Percentiles rank a stretch among this genome's conserved stretches.
phyloP scores from a whole-genome alignment of 2,797 vertebrate genomes.

The Tauraco hartlaubi region DNA sequence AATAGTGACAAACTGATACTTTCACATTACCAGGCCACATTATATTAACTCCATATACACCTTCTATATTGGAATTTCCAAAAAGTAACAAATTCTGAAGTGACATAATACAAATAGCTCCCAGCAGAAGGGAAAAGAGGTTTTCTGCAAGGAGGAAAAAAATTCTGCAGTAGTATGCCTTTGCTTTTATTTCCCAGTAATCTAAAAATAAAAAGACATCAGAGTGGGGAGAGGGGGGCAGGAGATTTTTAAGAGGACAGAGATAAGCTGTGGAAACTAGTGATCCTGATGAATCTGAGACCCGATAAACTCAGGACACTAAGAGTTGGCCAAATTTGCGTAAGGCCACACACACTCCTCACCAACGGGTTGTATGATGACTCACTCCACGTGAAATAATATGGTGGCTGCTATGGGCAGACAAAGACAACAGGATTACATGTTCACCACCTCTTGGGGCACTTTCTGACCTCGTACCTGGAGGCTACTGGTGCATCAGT shows the following conservation, averaged over 20 bases:
- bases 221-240: rapidly evolving
- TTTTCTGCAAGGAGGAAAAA: background rate
- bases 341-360: background rate
- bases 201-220: background rate
- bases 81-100: background rate
- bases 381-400: background rate
- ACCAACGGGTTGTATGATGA: background rate
- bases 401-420: background rate
- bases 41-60: background rate
- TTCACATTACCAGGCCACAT: background rate
- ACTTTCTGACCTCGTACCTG: background rate
- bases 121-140: background rate
- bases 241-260: background rate
- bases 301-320: background rate
- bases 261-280: background rate
- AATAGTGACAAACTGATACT: background rate
- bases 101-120: background rate
- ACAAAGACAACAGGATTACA: background rate
- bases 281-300: background rate
- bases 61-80: background rate
- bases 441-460: background rate
- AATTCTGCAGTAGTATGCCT: background rate
- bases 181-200: background rate
- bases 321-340: background rate
- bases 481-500: background rate